Evolutionary conservation across 2,113 vertebrate genomes (phyloP).

Genomic region (Theristicus caerulescens): DNA sequence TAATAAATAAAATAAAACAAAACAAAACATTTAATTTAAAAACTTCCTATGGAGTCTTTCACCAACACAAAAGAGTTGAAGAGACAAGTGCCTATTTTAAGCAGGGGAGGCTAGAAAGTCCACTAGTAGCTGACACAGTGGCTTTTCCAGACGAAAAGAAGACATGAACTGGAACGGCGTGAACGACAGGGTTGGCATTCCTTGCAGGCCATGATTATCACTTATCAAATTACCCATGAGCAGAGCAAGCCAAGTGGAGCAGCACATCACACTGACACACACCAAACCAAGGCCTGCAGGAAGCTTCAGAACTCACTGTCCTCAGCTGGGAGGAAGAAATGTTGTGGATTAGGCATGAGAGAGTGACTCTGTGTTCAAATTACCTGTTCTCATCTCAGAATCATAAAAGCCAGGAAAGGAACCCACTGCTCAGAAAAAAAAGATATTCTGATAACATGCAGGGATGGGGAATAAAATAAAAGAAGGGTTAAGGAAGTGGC

Average conservation of each 20-base stretch:
- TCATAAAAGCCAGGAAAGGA: not conserved
- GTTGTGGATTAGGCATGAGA: not conserved
- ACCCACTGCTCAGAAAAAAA: not conserved
- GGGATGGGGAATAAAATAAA: not conserved
- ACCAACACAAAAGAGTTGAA: not conserved
- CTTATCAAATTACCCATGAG: conserved; percentile 26
- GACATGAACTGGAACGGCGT: not conserved
- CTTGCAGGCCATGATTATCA: conserved; percentile 44
- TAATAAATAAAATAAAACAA: not conserved
- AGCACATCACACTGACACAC: conserved; percentile 13
- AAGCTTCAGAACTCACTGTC: conserved; percentile 10
- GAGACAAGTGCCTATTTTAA: not conserved
- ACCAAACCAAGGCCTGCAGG: not conserved
- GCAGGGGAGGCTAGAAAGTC: not conserved
- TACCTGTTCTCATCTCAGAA: conserved; percentile 20
- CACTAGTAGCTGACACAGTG: not conserved
- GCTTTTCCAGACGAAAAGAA: conserved; percentile 17
- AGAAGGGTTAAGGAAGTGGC: not conserved
- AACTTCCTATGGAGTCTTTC: not conserved
- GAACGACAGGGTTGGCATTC: not conserved
- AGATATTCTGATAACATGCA: not conserved
- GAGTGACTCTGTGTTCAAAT: not conserved
- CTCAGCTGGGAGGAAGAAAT: not conserved
- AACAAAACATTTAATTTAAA: not conserved
- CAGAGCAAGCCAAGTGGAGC: conserved; percentile 20